phyloP scores from a whole-genome alignment of 1,140 invertebrate species.

The Sipha flava region DNA sequence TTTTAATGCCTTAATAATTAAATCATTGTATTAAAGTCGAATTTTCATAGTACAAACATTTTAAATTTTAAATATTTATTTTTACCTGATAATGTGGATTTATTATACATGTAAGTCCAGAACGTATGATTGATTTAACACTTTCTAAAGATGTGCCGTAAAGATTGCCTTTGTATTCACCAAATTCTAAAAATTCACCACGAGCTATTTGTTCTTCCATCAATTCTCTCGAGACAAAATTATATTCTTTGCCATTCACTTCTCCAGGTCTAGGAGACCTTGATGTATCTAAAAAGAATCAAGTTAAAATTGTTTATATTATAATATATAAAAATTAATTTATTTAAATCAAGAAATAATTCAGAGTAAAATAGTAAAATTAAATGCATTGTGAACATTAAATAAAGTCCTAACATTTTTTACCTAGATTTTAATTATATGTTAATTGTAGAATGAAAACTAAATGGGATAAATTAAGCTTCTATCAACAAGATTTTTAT shows the following conservation, averaged over 20 bases:
- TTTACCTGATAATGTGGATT: constrained; percentile 79
- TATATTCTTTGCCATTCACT: constrained; percentile 87
- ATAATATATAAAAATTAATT: neutral
- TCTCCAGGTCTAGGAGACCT: constrained; percentile 73
- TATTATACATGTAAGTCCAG: constrained; percentile 83
- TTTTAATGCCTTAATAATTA: constrained; percentile 71
- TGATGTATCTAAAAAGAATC: constrained; percentile 67
- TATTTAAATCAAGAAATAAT: neutral
- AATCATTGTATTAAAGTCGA: neutral
- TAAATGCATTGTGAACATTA: no score
- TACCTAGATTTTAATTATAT: no score
- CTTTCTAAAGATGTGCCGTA: constrained; percentile 91
- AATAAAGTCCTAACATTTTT: no score
- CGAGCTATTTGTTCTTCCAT: constrained; percentile 86
- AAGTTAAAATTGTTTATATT: neutral
- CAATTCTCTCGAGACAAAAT: constrained; percentile 78
- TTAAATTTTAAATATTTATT: neutral
- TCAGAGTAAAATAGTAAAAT: no score
- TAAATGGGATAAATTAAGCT: no score
- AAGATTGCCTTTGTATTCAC: constrained; percentile 93
- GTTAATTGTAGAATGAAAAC: no score
- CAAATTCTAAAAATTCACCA: constrained; percentile 91
- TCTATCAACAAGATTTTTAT: no score
- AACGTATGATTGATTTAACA: constrained; percentile 76
- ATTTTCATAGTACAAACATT: no score